Conservation (phyloP, 1,140 invertebrate species). For the Drepana arcuata region DNA sequence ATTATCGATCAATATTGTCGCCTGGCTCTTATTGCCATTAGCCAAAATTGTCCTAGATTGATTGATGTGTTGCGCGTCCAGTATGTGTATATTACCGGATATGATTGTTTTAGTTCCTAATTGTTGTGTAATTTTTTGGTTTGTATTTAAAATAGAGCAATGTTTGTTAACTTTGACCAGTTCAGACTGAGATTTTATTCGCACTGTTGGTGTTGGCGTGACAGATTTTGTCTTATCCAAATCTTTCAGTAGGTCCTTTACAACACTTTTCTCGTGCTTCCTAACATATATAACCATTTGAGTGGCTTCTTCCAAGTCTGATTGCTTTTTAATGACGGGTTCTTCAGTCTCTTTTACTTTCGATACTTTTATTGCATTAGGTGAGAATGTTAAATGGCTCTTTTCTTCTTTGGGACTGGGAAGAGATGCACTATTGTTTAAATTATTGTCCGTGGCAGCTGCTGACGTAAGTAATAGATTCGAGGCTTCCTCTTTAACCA, state of each 20-base stretch:
- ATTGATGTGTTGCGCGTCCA: conserved; percentile 49
- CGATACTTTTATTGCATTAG: conserved; percentile 74
- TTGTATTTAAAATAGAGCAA: conserved; percentile 66
- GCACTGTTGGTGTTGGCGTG: conserved; percentile 38
- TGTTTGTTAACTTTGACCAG: conserved; percentile 62
- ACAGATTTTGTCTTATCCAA: conserved; percentile 50
- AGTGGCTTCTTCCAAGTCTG: conserved; percentile 59
- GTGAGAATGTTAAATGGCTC: conserved; percentile 78
- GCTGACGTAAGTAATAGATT: conserved; percentile 62
- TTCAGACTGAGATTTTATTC: conserved; percentile 63
- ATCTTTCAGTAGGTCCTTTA: conserved; percentile 72
- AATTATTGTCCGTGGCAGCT: conserved; percentile 39
- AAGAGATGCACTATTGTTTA: conserved; percentile 49
- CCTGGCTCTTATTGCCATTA: conserved; percentile 62
- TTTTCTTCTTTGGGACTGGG: conserved; percentile 72
- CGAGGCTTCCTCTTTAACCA: conserved; percentile 65
- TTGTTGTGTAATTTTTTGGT: conserved; percentile 58
- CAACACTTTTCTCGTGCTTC: conserved; percentile 69
- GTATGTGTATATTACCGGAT: conserved; percentile 70
- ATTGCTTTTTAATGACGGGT: conserved; percentile 46
- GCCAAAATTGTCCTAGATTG: conserved; percentile 69
- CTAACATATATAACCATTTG: conserved; percentile 65
- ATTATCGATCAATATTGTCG: conserved; percentile 69
- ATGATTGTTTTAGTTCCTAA: conserved; percentile 69
- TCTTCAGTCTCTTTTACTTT: conserved; percentile 60